Percentiles rank a stretch among this genome's conserved stretches.
phyloP scores from a whole-genome alignment of 2,797 vertebrate genomes.

The Trichosurus vulpecula region DNA sequence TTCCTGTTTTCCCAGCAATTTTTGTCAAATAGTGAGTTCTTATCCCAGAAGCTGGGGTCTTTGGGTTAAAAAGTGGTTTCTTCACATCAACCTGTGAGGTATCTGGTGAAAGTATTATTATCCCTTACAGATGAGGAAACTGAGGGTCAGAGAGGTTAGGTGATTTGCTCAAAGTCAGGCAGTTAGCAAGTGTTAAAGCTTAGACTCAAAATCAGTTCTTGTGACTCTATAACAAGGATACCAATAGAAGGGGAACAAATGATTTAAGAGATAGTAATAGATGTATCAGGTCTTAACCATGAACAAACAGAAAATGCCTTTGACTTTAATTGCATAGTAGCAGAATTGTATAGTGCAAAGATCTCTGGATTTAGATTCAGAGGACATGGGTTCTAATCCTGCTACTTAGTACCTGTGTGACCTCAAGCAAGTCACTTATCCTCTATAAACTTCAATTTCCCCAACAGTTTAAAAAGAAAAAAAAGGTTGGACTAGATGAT shows the following conservation, averaged over 20 bases:
- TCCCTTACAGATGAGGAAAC: not conserved
- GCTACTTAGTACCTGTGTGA: not conserved
- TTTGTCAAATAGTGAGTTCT: too few species aligned
- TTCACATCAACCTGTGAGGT: not conserved
- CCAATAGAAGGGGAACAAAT: not conserved
- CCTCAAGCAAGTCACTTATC: not conserved
- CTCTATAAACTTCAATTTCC: not conserved
- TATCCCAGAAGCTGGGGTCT: too few species aligned
- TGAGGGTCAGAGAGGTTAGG: not conserved
- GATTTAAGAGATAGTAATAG: not conserved
- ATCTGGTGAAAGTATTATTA: not conserved
- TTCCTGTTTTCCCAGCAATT: too few species aligned
- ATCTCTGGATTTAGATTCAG: not conserved
- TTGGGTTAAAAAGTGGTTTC: not conserved
- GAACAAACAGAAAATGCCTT: slow-evolving; percentile 2
- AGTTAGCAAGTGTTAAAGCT: not conserved
- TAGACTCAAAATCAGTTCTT: not conserved
- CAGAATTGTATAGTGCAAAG: slow-evolving; percentile 9
- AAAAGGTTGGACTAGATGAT: not conserved
- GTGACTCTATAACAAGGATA: not conserved
- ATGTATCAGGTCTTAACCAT: slow-evolving; percentile 30
- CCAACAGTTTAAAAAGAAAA: not conserved
- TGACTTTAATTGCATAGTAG: not conserved
- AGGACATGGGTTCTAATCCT: not conserved
- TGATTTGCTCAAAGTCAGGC: not conserved